These are phyloP conservation scores for Phrynocephalus forsythii DNA, from an alignment of 2,797 vertebrate genomes.

Conservation along the genomic window DNA sequence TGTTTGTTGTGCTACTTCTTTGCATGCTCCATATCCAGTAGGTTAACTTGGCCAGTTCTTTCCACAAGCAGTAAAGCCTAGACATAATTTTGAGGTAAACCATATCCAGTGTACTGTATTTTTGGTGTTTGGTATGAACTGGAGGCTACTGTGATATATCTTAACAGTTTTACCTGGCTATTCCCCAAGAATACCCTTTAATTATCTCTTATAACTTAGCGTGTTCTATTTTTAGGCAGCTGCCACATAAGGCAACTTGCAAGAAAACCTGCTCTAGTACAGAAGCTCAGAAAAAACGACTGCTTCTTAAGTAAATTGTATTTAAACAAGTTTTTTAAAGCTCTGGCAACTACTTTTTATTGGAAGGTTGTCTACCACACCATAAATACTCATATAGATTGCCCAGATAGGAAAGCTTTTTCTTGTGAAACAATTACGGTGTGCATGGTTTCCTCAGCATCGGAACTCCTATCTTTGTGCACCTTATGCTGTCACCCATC, in stretches of 20 bases:
- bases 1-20: no score
- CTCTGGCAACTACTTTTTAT: neutral
- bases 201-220: neutral
- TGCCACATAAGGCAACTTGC: neutral
- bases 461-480: neutral
- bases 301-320: constrained; percentile 4
- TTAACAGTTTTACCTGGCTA: neutral
- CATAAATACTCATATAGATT: constrained; percentile 18
- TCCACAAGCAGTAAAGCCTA: no score
- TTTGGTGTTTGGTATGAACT: neutral
- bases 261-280: neutral
- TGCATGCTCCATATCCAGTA: no score
- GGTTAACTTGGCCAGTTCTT: no score
- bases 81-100: no score
- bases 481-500: constrained; percentile 50
- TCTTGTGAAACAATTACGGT: neutral
- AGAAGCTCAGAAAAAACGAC: neutral
- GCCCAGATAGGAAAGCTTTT: neutral
- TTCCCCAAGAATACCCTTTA: neutral
- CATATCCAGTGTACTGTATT: no score
- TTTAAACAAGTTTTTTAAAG: neutral
- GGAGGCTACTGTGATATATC: no score
- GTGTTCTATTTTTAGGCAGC: neutral
- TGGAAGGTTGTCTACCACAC: neutral
- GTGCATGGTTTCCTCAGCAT: constrained; percentile 15